These are phyloP conservation scores for Corvus hawaiiensis DNA, from an alignment of 2,113 vertebrate genomes.

Conservation along the genomic window DNA sequence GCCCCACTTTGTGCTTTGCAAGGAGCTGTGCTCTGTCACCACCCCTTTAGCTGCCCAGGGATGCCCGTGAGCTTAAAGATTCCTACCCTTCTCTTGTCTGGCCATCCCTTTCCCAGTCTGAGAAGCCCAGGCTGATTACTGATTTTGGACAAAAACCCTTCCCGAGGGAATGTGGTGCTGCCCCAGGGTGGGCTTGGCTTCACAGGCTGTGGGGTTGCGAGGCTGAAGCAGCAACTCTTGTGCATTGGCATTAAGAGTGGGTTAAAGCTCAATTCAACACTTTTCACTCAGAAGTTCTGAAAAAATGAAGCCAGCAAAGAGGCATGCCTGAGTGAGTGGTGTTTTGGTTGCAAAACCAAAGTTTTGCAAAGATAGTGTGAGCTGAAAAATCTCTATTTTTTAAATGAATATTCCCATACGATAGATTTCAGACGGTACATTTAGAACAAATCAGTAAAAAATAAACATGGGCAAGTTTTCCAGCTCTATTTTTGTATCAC, in stretches of 20 bases:
- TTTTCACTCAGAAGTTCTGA: not conserved
- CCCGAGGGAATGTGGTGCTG: not conserved
- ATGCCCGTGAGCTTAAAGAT: not conserved
- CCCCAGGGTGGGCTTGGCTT: not conserved
- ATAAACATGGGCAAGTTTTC: not conserved
- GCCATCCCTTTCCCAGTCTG: not conserved
- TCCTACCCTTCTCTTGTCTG: not conserved
- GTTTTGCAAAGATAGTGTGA: not conserved
- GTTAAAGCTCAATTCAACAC: not conserved
- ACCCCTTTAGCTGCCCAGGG: fast-evolving
- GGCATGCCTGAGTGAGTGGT: not conserved
- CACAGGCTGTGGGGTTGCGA: fast-evolving
- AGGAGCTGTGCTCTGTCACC: not conserved
- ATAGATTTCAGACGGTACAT: not conserved
- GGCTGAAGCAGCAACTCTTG: not conserved
- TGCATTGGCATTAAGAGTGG: no score
- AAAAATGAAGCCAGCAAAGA: not conserved
- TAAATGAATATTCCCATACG: not conserved
- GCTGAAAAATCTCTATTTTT: not conserved
- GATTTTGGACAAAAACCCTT: not conserved
- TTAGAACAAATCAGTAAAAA: not conserved
- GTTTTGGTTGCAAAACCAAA: not conserved
- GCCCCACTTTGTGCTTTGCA: not conserved
- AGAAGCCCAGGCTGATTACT: not conserved
- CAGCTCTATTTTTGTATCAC: not conserved